Evolutionary conservation across 2,113 vertebrate species (phyloP), one percentile per base, ranked within the genome.

Genomic region (Eublepharis macularius): DNA sequence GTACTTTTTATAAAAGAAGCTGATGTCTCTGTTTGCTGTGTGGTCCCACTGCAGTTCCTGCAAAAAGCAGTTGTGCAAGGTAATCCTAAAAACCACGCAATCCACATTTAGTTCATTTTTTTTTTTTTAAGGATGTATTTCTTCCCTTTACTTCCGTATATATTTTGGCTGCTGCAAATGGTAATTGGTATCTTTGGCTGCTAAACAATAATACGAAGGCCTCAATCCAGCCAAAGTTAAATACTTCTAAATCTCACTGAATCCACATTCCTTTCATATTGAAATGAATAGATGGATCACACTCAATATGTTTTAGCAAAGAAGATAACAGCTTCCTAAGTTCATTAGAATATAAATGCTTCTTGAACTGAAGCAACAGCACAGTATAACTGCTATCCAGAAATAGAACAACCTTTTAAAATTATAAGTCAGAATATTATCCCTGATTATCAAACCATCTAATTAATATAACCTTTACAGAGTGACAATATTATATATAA

Each of bases 401-500:
- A 24, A 89, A 80, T 9, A 85, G 7, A 16, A 76, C 86, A 79
- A 75, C 2, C 21, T 78, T 86, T 7, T 41, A 82, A 89, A 86
- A 60, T 73, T 45, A 29, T 65, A 24, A 69, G 3, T 63, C 17
- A 88, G 6, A 88, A 85, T 87, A 76, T 3, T 90, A 87, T 85
- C 8, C 6, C 78, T 83, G 32, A 81, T 83, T 88, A 74, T 32
- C 14, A 76, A 84, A 84, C 0, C 39, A 4, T 36, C 54, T 81
- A 81, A 65, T 84, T 86, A 51, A 47, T 89, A 32, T 10, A 91
- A 81, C 0, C 21, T 85, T 91, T 82, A 41, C 16, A n/a, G 11
- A 87, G 69, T 82, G 17, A 43, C 43, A 90, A 70, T 68, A 86
- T 63, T 87, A 80, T 70, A 74, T 80, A 88, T 32, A 86, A 87